Base-by-base conservation (phyloP, 35 echinoderm and acorn worm species). In the Ophiothrix spiculata region DNA sequence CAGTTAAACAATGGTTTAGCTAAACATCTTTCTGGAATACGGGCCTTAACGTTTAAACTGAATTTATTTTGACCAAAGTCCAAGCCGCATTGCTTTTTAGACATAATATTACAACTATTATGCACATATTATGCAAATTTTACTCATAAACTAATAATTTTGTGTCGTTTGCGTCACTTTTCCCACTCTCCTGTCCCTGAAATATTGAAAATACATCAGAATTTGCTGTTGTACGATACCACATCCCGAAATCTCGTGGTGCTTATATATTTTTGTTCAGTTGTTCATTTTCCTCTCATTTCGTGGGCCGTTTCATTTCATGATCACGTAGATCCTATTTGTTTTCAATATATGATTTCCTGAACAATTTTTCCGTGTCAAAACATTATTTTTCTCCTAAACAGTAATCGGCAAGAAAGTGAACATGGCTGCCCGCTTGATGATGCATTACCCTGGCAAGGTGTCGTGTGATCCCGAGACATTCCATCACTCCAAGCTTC, bases 361-460 rank as follows among this genome's bases (percentile, higher is more conserved):
- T n/a, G n/a, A n/a, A n/a, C n/a, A n/a, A n/a, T n/a, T n/a, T n/a
- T n/a, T n/a, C 6, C 42, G 19, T 49, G 6, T 49, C 19, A 10
- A n/a, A 36, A 80, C 34, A n/a, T 11, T 74, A 1, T 83, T 82
- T 21, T 41, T 29, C 31, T 23, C 11, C n/a, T n/a, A n/a, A n/a
- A 31, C 76, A 97, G 95, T 98, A 14, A 98, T 98, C 31, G 95
- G 95, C 69, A 87, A 86, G 40, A 98, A 98, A 63, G 95, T 98
- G 60, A 98, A 98, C 86, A 98, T 98, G 95, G 95, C 95, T 10
- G 95, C 95, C 35, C 85, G 95, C 36, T 75, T 98, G 40, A 98
- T 98, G 95, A 98, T 98, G 95, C 95, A 98, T 81, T 98, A 98
- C 35, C 91, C 95, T 15, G 85, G 81, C 56, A 94, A 91, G 78